phyloP scores from a whole-genome alignment of 2,113 vertebrate genomes.

The Ariopsis seemanni region DNA sequence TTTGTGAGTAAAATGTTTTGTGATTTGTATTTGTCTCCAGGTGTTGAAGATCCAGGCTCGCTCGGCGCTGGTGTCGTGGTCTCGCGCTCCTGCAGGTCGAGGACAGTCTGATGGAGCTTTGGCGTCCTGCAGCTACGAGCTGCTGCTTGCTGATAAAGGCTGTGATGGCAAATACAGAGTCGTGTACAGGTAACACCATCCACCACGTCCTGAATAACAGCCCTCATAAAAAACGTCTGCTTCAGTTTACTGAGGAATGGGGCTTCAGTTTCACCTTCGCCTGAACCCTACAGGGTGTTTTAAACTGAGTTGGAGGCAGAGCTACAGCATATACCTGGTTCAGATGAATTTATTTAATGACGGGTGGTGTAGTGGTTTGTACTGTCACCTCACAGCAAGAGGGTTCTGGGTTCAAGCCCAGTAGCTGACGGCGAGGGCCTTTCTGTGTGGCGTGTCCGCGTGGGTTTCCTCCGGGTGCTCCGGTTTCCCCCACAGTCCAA shows the following conservation, averaged over 20 bases:
- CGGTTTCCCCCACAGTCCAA: too few relatives aligned
- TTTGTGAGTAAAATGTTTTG: not conserved
- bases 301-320: not conserved
- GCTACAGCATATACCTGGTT: not conserved
- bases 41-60: conserved; percentile 83
- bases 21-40: conserved; percentile 57
- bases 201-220: too few relatives aligned
- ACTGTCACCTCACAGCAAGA: too few relatives aligned
- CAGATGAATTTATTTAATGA: not conserved
- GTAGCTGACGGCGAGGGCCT: too few relatives aligned
- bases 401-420: too few relatives aligned
- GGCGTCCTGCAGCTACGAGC: conserved; percentile 81
- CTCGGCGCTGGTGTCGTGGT: conserved; percentile 79
- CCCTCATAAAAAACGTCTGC: not conserved
- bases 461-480: too few relatives aligned
- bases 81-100: conserved; percentile 72
- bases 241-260: not conserved
- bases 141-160: conserved; percentile 84
- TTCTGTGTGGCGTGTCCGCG: too few relatives aligned
- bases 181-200: conserved; percentile 82
- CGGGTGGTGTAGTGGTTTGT: too few relatives aligned
- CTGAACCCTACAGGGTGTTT: not conserved
- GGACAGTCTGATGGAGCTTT: conserved; percentile 73
- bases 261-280: not conserved
- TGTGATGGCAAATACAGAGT: conserved; percentile 82